Percentiles rank a stretch among this genome's conserved stretches.
phyloP scores from a whole-genome alignment of 2,888 invertebrate species.

The Odontocolon sp. region DNA sequence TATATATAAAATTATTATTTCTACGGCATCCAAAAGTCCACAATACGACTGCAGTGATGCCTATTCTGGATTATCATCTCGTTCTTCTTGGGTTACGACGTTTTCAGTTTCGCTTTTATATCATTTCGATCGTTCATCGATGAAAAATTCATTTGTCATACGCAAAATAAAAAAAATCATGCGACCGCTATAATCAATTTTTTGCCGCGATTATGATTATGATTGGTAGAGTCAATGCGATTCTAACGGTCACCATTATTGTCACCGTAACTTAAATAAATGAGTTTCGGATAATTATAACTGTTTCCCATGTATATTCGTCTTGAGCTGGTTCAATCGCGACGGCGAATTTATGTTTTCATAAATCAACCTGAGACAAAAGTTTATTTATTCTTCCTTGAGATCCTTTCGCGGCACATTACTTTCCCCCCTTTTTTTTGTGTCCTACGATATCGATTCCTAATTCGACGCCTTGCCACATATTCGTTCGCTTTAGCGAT shows the following conservation, averaged over 20 bases:
- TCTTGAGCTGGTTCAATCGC: slow-evolving; percentile 35
- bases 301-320: slow-evolving; percentile 7
- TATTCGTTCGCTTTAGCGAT: neutral
- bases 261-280: slow-evolving; percentile 10
- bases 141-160: neutral
- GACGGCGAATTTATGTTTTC: neutral
- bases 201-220: neutral
- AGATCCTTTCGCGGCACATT: too few relatives aligned
- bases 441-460: too few relatives aligned
- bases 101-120: slow-evolving; percentile 29
- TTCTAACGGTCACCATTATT: slow-evolving; percentile 16
- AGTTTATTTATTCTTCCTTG: neutral
- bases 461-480: too few relatives aligned
- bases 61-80: slow-evolving; percentile 79
- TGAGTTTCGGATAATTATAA: neutral
- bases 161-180: slow-evolving; percentile 1
- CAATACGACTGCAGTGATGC: slow-evolving; percentile 82
- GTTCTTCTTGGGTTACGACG: slow-evolving; percentile 48
- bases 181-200: neutral
- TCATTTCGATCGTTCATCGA: slow-evolving; percentile 18
- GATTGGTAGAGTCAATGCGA: slow-evolving; percentile 12
- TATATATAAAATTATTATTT: slow-evolving; percentile 61
- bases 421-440: too few relatives aligned
- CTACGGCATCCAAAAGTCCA: slow-evolving; percentile 81
- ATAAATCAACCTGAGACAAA: neutral